Evolutionary conservation across 2,888 invertebrate species (phyloP).

Genomic region (Prenolepis imparis): DNA sequence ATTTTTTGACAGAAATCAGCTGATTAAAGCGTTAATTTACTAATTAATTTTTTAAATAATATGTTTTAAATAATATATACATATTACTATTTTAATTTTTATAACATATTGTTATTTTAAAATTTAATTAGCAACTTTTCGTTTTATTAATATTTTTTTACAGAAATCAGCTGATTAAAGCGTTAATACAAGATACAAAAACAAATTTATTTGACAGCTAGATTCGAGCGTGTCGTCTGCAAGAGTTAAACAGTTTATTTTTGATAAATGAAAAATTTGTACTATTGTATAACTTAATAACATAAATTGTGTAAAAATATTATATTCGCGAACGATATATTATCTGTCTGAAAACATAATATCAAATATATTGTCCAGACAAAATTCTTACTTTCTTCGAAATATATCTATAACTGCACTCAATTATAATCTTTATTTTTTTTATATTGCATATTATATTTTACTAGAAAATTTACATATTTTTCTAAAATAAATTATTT

Average conservation of each 20-base stretch:
- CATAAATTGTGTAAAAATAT: neutral
- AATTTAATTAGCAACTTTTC: too few species aligned
- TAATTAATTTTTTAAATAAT: too few species aligned
- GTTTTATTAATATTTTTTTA: too few species aligned
- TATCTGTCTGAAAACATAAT: neutral
- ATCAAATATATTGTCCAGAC: neutral
- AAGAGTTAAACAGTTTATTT: neutral
- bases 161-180: too few species aligned
- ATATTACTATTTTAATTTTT: too few species aligned
- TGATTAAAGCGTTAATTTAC: too few species aligned
- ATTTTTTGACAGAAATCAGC: too few species aligned
- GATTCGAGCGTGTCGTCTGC: conserved; percentile 16
- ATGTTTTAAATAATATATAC: too few species aligned
- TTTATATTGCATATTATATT: neutral
- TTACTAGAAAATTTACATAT: neutral
- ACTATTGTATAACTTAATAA: neutral
- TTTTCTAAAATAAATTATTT: neutral
- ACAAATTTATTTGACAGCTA: neutral
- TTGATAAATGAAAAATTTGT: neutral
- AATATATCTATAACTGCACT: too few species aligned
- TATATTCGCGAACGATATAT: neutral
- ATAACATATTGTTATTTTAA: too few species aligned
- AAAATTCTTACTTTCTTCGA: too few species aligned
- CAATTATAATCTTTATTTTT: neutral
- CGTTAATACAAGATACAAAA: neutral